Base-by-base conservation (phyloP, 1,140 invertebrate species). In the Heliothis virescens region DNA sequence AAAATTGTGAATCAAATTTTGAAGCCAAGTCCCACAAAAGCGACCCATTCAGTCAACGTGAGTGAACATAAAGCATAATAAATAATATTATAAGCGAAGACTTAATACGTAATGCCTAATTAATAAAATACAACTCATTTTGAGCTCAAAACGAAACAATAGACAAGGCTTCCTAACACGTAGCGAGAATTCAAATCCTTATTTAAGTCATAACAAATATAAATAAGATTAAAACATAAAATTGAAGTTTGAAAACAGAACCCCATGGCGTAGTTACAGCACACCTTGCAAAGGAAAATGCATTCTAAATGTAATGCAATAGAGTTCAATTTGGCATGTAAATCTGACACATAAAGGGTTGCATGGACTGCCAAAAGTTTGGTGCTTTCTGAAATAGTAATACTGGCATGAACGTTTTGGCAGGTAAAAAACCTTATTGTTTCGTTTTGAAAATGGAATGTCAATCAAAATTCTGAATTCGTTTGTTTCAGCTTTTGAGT, bases 191-290 rank as follows among this genome's bases (percentile, higher is more conserved):
- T 47, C 63, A 67, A 67, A 21, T 52, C 48, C 50, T 47, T 21
- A 12, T 71, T 71, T 16, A 55, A 71, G 48, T 53, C 10, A 18
- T 50, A 67, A 48, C 47, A 50, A 67, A 34, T 3, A 34, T 34
- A 34, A 71, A 53, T 18, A 71, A 34, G 50, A 53, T 71, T 71
- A 71, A 26, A 15, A 26, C 26, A 47, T 71, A n/a, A 71, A 55
- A 71, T 13, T 5, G 12, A 71, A 71, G 67, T 71, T 72, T 72
- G 0, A 15, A 48, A 41, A 63, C 60, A 63, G 15, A 41, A 50
- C 63, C n/a, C 48, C 47, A 63, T 63, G 9, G 0, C 9, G 29
- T 41, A 41, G 9, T n/a, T 63, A 12, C 47, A 21, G 18, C 3
- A 48, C 0, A 7, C 0, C 10, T 1, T 67, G n/a, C 21, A 50